Conservation (phyloP, 2,888 invertebrate species). For the Drosophila greeni region DNA sequence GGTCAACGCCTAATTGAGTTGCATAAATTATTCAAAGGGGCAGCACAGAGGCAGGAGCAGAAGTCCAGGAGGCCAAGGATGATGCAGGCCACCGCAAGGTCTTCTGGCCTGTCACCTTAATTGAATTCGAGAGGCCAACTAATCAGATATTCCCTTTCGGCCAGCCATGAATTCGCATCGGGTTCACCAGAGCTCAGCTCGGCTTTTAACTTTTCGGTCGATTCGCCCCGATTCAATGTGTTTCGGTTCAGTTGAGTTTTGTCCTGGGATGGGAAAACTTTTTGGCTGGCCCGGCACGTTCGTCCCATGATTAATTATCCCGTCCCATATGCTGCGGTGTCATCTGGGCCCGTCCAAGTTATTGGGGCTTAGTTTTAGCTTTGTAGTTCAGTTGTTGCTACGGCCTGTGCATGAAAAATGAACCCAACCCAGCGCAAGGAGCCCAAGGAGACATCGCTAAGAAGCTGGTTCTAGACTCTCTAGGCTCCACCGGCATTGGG, state of each 20-base stretch:
- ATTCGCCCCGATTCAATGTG: conserved; percentile 31
- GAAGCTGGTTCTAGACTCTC: conserved; percentile 33
- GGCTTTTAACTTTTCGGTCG: conserved; percentile 31
- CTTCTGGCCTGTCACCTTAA: conserved; percentile 39
- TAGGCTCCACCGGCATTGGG: conserved; percentile 42
- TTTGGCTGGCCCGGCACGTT: conserved; percentile 55
- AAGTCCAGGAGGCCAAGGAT: neutral
- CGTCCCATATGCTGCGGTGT: conserved; percentile 66
- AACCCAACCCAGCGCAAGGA: conserved; percentile 26
- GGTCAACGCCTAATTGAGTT: conserved; percentile 55
- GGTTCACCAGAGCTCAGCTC: conserved; percentile 42
- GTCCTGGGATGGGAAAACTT: conserved; percentile 32
- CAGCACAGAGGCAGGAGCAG: neutral
- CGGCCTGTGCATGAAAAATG: conserved; percentile 58
- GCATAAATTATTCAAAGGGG: conserved; percentile 46
- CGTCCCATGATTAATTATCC: conserved; percentile 65
- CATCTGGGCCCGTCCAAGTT: conserved; percentile 53
- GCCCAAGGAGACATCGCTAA: conserved; percentile 21
- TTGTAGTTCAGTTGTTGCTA: conserved; percentile 35
- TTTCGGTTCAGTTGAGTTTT: conserved; percentile 19
- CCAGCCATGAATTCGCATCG: conserved; percentile 51
- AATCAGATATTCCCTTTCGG: conserved; percentile 65
- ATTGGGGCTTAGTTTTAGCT: conserved; percentile 48
- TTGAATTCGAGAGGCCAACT: conserved; percentile 53
- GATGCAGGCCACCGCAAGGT: conserved; percentile 8